These are phyloP conservation scores for Melanocharis versteri DNA, from an alignment of 2,113 vertebrate species.

Conservation along the genomic window DNA sequence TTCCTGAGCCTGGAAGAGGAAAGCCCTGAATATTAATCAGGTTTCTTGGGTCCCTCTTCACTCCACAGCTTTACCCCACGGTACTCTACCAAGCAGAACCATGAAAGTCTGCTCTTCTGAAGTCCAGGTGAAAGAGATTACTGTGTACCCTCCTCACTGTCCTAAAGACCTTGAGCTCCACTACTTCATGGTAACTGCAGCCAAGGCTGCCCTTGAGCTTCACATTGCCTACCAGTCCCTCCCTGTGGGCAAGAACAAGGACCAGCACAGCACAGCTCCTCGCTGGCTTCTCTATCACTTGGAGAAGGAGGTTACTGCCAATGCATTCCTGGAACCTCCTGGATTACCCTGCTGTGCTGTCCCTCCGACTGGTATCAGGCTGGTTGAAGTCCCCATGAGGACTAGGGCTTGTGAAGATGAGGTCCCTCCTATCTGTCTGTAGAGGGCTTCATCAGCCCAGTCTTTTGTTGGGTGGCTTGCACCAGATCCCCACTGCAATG, in stretches of 20 bases:
- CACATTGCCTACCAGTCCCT: not conserved
- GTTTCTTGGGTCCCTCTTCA: not conserved
- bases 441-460: not conserved
- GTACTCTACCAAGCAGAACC: not conserved
- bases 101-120: not conserved
- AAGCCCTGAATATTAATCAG: not conserved
- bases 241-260: not conserved
- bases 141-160: not conserved
- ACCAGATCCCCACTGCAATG: not conserved
- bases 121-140: not conserved
- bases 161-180: not conserved
- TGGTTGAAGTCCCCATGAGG: not conserved
- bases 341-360: not conserved
- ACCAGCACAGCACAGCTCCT: not conserved
- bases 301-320: not conserved
- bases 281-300: not conserved
- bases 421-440: not conserved
- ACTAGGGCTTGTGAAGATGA: not conserved
- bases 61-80: not conserved
- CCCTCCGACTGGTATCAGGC: not conserved
- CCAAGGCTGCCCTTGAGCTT: not conserved
- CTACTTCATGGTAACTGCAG: not conserved
- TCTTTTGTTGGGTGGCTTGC: not conserved
- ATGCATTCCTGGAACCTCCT: not conserved
- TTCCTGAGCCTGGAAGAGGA: not conserved